Percentiles rank a stretch among this genome's conserved stretches.
Evolutionary conservation across 2,797 vertebrate species (phyloP).

Genomic region (Sphenopsis melanotis): DNA sequence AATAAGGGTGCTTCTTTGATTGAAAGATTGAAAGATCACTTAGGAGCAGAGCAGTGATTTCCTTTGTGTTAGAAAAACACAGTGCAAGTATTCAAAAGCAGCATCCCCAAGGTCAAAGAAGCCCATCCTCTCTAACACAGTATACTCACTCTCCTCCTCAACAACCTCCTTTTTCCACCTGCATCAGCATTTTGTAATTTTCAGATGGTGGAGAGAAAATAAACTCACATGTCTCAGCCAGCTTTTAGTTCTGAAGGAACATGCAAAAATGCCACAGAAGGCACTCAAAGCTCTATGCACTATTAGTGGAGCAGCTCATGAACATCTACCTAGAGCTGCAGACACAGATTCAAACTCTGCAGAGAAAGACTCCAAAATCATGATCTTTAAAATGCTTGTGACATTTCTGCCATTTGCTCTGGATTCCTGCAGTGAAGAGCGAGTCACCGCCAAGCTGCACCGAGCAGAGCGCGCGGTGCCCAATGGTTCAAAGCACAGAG

Average conservation of each 20-base stretch:
- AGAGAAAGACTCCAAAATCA: neutral
- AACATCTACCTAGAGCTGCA: neutral
- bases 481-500: constrained; percentile 2
- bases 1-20: constrained; percentile 66
- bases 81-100: constrained; percentile 21
- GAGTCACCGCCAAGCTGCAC: neutral
- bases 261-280: neutral
- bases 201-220: neutral
- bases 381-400: neutral
- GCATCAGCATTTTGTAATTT: constrained; percentile 7
- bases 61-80: constrained; percentile 46
- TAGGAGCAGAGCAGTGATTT: constrained; percentile 30
- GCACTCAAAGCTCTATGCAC: neutral
- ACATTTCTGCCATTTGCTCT: neutral
- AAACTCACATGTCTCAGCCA: neutral
- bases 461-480: neutral
- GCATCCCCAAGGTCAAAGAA: constrained; percentile 53
- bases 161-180: constrained; percentile 16
- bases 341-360: neutral
- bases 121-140: neutral
- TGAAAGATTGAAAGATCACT: constrained; percentile 66
- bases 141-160: neutral
- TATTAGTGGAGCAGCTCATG: neutral
- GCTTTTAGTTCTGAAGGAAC: neutral
- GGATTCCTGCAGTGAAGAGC: neutral